phyloP scores from a whole-genome alignment of 2,113 vertebrate genomes.

The Jacana jacana region DNA sequence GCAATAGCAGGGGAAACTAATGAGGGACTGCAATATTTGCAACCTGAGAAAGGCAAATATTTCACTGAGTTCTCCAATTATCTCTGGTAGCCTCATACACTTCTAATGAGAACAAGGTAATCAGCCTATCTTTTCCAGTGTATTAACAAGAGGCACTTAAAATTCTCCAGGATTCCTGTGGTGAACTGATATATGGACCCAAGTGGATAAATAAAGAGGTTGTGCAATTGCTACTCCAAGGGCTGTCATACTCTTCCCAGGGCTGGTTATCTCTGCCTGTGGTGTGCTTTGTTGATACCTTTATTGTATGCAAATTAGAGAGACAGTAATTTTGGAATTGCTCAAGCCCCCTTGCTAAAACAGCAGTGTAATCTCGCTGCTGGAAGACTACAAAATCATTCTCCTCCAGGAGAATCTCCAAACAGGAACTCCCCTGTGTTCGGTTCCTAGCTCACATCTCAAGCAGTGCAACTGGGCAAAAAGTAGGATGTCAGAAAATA shows the following conservation, averaged over 20 bases:
- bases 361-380: background rate
- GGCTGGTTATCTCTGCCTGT: background rate
- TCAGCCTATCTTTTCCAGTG: conserved; percentile 21
- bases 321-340: background rate
- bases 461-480: background rate
- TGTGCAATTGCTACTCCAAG: background rate
- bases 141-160: conserved; percentile 40
- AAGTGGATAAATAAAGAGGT: conserved; percentile 36
- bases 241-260: background rate
- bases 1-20: background rate
- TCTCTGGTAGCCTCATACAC: conserved; percentile 18
- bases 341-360: background rate
- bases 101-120: conserved; percentile 35
- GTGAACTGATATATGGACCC: conserved; percentile 5
- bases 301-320: conserved; percentile 6
- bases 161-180: conserved; percentile 34
- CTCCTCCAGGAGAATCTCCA: background rate
- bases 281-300: background rate
- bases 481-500: background rate
- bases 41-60: conserved; percentile 37
- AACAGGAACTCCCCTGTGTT: background rate
- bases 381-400: background rate
- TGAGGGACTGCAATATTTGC: conserved; percentile 25
- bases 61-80: conserved; percentile 49
- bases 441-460: background rate